A percentile compares a stretch with the other conserved stretches of the same genome.
Conservation (phyloP, 2,888 invertebrate genomes). For the Anorthoa munda region DNA sequence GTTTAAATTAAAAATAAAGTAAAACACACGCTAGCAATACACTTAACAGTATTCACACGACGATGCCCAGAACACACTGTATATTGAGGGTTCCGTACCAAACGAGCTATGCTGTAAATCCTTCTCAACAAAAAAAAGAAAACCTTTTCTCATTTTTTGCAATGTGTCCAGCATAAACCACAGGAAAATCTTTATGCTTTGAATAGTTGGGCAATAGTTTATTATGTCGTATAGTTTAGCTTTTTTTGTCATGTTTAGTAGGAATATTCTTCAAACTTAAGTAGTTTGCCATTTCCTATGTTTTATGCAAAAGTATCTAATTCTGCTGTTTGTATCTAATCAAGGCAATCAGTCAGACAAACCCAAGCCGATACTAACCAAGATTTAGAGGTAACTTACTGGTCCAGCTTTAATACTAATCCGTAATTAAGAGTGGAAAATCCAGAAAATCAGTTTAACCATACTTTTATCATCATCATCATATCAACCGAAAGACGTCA, state of each 20-base stretch:
- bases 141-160: not conserved
- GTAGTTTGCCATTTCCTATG: not conserved
- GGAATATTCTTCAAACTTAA: too few relatives aligned
- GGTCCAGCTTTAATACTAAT: too few relatives aligned
- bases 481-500: too few relatives aligned
- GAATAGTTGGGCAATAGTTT: not conserved
- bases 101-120: conserved; percentile 1
- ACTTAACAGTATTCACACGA: conserved; percentile 85
- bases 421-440: too few relatives aligned
- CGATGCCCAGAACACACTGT: conserved; percentile 80
- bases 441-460: too few relatives aligned
- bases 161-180: not conserved
- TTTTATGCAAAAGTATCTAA: not conserved
- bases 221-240: not conserved
- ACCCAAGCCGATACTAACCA: too few relatives aligned
- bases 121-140: conserved; percentile 1
- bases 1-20: conserved; percentile 81
- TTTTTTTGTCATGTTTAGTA: not conserved
- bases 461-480: too few relatives aligned
- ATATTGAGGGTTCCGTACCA: conserved; percentile 61
- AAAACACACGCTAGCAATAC: conserved; percentile 82
- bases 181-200: not conserved
- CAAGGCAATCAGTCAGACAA: not conserved
- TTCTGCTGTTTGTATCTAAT: not conserved
- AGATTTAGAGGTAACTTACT: too few relatives aligned